These are phyloP conservation scores for Helostoma temminkii DNA, from an alignment of 2,797 vertebrate species.

Conservation along the genomic window DNA sequence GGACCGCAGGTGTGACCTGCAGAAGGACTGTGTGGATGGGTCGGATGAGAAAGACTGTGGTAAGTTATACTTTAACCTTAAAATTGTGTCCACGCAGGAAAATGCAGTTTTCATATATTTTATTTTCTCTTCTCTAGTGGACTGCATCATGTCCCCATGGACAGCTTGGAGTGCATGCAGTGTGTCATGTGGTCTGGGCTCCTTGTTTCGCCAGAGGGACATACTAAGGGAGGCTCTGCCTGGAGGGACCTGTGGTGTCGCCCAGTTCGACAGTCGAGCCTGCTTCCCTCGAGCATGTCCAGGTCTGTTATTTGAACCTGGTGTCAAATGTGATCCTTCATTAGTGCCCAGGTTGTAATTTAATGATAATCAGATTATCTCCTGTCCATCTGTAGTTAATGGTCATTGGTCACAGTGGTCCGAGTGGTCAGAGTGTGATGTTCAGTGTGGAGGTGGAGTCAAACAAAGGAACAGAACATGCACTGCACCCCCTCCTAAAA, in stretches of 20 bases:
- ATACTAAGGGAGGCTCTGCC: constrained; percentile 82
- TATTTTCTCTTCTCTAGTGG: constrained; percentile 69
- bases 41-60: constrained; percentile 89
- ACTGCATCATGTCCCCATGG: constrained; percentile 88
- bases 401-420: constrained; percentile 90
- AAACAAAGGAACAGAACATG: constrained; percentile 85
- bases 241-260: constrained; percentile 79
- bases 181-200: constrained; percentile 89
- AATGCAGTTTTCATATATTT: neutral
- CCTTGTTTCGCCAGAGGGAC: constrained; percentile 86
- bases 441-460: constrained; percentile 86
- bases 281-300: constrained; percentile 91
- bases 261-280: constrained; percentile 85
- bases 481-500: constrained; percentile 89
- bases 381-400: constrained; percentile 72
- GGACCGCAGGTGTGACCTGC: constrained; percentile 86
- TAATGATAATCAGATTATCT: neutral
- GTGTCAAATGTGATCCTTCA: neutral
- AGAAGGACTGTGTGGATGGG: constrained; percentile 87
- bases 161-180: constrained; percentile 91
- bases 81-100: neutral
- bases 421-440: constrained; percentile 87
- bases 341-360: accelerated
- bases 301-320: constrained; percentile 74
- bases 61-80: constrained; percentile 57